Evolutionary conservation across 2,113 vertebrate species (phyloP).

Genomic region (Osmerus eperlanus): DNA sequence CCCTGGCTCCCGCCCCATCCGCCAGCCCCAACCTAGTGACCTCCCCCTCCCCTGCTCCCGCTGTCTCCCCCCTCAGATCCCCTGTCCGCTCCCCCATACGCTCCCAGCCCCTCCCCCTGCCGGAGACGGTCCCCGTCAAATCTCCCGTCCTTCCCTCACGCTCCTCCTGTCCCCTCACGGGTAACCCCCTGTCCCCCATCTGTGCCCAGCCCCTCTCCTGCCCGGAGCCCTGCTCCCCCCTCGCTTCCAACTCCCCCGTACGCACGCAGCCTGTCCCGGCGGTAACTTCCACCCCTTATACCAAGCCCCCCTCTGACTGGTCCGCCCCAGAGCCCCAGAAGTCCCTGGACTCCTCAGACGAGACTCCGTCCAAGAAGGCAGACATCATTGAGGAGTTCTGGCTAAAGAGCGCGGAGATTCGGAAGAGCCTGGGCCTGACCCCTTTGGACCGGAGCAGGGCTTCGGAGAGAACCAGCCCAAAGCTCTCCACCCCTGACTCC

Average conservation of each 20-base stretch:
- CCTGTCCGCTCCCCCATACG: slow-evolving; percentile 68
- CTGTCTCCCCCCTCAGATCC: slow-evolving; percentile 23
- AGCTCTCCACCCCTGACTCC: slow-evolving; percentile 38
- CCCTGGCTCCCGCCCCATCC: slow-evolving; percentile 35
- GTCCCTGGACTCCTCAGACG: slow-evolving; percentile 63
- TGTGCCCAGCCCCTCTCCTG: slow-evolving; percentile 86
- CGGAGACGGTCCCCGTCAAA: slow-evolving; percentile 68
- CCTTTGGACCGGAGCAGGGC: slow-evolving; percentile 80
- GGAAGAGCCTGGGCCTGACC: slow-evolving; percentile 87
- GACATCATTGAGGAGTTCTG: slow-evolving; percentile 96
- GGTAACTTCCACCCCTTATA: slow-evolving; percentile 82
- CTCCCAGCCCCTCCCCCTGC: slow-evolving; percentile 77
- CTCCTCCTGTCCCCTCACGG: slow-evolving; percentile 57
- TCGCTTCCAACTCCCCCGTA: slow-evolving; percentile 80
- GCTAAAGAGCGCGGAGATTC: slow-evolving; percentile 93
- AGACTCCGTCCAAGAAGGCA: slow-evolving; percentile 75
- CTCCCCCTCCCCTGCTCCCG: slow-evolving; percentile 35
- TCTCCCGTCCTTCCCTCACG: slow-evolving; percentile 65
- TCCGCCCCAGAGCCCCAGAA: slow-evolving; percentile 49
- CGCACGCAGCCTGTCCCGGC: slow-evolving; percentile 83
- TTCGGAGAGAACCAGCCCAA: slow-evolving; percentile 62
- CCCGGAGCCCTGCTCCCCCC: slow-evolving; percentile 75
- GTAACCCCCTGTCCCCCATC: slow-evolving; percentile 79
- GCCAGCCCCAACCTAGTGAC: slow-evolving; percentile 27
- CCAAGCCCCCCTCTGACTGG: slow-evolving; percentile 58